These are phyloP conservation scores for Psittacus erithacus DNA, from an alignment of 2,113 vertebrate genomes.

Conservation along the genomic window DNA sequence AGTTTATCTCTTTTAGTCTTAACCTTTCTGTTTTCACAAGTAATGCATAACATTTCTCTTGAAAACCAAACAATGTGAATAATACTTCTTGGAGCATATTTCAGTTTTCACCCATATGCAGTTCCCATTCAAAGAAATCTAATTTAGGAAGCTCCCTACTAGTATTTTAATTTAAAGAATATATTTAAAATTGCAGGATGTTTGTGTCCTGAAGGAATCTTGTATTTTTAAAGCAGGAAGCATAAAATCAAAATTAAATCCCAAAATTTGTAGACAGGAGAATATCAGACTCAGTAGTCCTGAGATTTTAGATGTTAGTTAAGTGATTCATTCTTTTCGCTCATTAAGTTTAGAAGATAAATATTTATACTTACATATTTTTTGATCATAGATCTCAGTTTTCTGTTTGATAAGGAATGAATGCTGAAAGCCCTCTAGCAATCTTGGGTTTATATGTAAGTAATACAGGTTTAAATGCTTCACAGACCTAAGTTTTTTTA, in stretches of 20 bases:
- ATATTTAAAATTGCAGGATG: background rate
- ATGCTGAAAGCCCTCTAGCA: background rate
- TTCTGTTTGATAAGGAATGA: background rate
- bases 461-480: background rate
- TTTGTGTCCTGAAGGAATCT: background rate
- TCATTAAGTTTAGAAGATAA: background rate
- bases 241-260: background rate
- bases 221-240: background rate
- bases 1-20: background rate
- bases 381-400: background rate
- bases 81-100: background rate
- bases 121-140: background rate
- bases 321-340: background rate
- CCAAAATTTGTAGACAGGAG: background rate
- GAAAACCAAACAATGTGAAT: background rate
- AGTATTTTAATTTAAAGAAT: background rate
- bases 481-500: background rate
- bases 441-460: background rate
- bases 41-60: background rate
- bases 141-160: background rate
- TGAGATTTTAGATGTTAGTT: background rate
- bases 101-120: background rate
- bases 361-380: background rate
- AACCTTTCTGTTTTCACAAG: slow-evolving; percentile 10
- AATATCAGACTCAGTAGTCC: background rate